Base-by-base conservation (phyloP, 1,140 invertebrate genomes). In the Pseudomyrmex dendroicus region DNA sequence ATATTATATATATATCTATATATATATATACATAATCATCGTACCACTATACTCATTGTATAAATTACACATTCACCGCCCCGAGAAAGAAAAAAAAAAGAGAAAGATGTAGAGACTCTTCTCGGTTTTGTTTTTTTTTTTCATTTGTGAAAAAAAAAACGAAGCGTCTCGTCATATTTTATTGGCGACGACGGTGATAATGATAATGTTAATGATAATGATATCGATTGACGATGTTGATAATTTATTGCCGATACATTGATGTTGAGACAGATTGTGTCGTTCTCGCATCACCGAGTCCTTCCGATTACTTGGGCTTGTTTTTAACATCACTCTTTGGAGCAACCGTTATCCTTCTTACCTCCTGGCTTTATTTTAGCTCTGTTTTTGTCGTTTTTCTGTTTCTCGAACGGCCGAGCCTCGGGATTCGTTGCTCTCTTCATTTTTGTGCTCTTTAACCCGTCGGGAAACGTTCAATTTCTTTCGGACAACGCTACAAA, bases 41-140 rank as follows among this genome's bases (percentile, higher is more conserved):
- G 92, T 94, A 93, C 92, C 92, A 93, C 92, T 93, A 89, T 94
- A 94, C 92, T 94, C 93, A 94, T 94, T 94, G 93, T 94, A 94
- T 94, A 93, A 94, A 94, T 94, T 93, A 94, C 93, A 94, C 93
- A 94, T 93, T 94, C 92, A 94, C 92, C 91, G 91, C 91, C 93
- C 66, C 90, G 90, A 93, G 77, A 77, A 54, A 72, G 73, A 80
- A 35, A 89, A 74, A 44, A 63, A 59, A 76, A 76, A 91, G 90
- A 90, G 44, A 80, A 44, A 72, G 48, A 56, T 46, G 44, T 78
- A 80, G 12, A 78, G 74, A 50, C 66, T 72, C 66, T 70, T 70
- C 54, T 80, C 76, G 17, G 17, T 66, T 20, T 20, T 78, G 25
- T 35, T 35, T 5, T 35, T 35, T 7, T 35, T 35, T 35, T 7